Percentiles rank a stretch among this genome's conserved stretches.
Evolutionary conservation across 2,113 vertebrate species (phyloP).

Genomic region (Eclectus roratus): DNA sequence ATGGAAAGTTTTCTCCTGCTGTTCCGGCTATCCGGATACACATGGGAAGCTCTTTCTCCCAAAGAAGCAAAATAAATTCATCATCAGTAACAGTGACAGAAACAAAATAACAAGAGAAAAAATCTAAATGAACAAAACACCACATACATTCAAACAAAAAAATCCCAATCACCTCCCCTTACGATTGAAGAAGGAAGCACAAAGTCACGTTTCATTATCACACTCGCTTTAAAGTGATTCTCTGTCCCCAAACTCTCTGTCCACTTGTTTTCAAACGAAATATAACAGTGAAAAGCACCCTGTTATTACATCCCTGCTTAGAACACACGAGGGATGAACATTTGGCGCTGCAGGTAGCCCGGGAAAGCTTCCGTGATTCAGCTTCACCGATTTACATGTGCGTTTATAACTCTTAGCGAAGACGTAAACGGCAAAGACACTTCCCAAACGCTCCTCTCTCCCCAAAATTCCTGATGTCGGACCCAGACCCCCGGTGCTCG

Average conservation of each 20-base stretch:
- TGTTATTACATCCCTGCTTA: not conserved
- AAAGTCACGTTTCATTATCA: not conserved
- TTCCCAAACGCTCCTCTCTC: not conserved
- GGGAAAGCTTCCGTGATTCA: not conserved
- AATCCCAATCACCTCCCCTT: fast-evolving
- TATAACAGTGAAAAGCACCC: not conserved
- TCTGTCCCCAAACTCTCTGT: not conserved
- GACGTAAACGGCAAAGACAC: not conserved
- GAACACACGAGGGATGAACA: not conserved
- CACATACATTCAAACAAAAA: not conserved
- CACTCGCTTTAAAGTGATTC: not conserved
- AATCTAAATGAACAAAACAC: not conserved
- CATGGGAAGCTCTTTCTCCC: not conserved
- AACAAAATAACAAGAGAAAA: not conserved
- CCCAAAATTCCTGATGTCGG: not conserved
- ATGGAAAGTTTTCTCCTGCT: not conserved
- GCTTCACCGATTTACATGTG: not conserved
- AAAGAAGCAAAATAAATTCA: not conserved
- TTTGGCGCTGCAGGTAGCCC: not conserved
- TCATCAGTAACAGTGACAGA: not conserved
- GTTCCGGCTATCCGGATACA: not conserved
- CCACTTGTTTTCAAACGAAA: not conserved
- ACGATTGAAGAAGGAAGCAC: not conserved
- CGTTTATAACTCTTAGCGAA: not conserved
- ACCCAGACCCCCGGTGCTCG: not conserved